Evolutionary conservation across 64 coral and sea anemone genomes (phyloP).

Genomic region (Pachyseris speciosa): DNA sequence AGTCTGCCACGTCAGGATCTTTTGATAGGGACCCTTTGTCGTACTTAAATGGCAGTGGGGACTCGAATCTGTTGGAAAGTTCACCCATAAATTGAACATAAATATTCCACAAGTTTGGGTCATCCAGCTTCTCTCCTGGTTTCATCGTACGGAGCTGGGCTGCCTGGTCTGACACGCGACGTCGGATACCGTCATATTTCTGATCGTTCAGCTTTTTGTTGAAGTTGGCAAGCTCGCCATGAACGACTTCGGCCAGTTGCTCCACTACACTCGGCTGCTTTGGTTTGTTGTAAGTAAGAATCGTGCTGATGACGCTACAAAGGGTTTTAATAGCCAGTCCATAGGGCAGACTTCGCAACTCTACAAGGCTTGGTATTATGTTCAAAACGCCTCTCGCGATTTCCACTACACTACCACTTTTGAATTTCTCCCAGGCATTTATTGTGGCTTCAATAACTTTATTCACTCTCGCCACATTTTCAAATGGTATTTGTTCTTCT

Average conservation of each 20-base stretch:
- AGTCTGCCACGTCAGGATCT: slow-evolving; percentile 51
- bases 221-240: neutral
- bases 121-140: slow-evolving; percentile 18
- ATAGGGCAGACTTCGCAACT: neutral
- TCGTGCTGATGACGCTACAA: neutral
- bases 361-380: neutral
- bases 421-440: neutral
- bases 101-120: slow-evolving; percentile 32
- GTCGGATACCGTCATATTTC: neutral
- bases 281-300: neutral
- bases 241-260: neutral
- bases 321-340: neutral
- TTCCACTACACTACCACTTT: neutral
- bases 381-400: neutral
- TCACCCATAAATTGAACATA: slow-evolving; percentile 31
- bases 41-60: slow-evolving; percentile 31
- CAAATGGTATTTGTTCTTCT: neutral
- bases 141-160: neutral
- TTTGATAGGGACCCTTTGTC: neutral
- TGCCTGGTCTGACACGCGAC: slow-evolving; percentile 19
- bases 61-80: slow-evolving; percentile 17
- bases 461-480: neutral
- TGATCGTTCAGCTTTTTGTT: slow-evolving; percentile 10
- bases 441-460: neutral
- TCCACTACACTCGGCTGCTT: neutral